Base-by-base conservation (phyloP, 1,140 invertebrate genomes). In the Drosophila fuyamai region DNA sequence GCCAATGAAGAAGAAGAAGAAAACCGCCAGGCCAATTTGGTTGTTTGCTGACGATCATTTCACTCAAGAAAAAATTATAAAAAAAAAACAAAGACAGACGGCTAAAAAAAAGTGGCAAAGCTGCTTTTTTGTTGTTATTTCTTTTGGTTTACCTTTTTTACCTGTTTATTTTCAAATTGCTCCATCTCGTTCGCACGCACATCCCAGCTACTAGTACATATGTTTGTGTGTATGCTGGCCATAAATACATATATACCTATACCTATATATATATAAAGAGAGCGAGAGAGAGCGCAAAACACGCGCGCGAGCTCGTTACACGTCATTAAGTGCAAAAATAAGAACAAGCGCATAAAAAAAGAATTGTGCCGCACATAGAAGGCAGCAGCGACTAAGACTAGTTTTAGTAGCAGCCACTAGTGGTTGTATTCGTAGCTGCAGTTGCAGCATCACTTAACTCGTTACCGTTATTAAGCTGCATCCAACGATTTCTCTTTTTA, bases 271-370 rank as follows among this genome's bases (percentile, higher is more conserved):
- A 55, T 29, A 60, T 8, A 53, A 12, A 58, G n/a, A 66, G 16
- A 41, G 7, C 36, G 56, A 57, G 50, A 61, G 65, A 80, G 63
- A 61, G 68, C 41, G 51, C 55, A 73, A 86, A 85, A 78, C 66
- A 85, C 82, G 79, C 74, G 82, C 82, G 74, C 68, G 61, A 58
- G 70, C 61, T 76, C 73, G 79, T 85, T 85, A 85, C 82, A 85
- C 83, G 82, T 85, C 83, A 85, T 85, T 88, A 85, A 88, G 82
- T 85, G 82, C 83, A 85, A 85, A 71, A 85, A 88, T 79, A 85
- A 88, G 83, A 85, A 85, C 79, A 82, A 58, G 67, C 70, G 70
- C 82, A 84, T 83, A 81, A 81, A 81, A 74, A 59, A 71, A 47
- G 36, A 51, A 80, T 71, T 46, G 41, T 71, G 66, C 65, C 67